Conservation (phyloP, 2,113 vertebrate genomes). For the Ramphastos sulfuratus region DNA sequence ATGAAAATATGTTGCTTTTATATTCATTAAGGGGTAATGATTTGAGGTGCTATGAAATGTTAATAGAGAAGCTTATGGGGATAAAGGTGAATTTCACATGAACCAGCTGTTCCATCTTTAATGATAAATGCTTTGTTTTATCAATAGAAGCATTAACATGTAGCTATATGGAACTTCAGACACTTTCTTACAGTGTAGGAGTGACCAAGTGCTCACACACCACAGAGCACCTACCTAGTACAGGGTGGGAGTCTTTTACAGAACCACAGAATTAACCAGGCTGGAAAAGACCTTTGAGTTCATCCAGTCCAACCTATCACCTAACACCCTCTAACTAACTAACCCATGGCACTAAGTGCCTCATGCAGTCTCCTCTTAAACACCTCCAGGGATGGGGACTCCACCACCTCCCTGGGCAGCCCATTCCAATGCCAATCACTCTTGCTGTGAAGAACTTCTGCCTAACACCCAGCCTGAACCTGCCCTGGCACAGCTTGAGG, state of each 20-base stretch:
- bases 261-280: too few relatives aligned
- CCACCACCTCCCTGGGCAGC: too few relatives aligned
- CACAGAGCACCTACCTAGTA: not conserved
- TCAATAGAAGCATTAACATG: not conserved
- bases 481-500: too few relatives aligned
- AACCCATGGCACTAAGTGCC: too few relatives aligned
- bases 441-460: too few relatives aligned
- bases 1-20: not conserved
- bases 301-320: too few relatives aligned
- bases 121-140: not conserved
- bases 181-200: not conserved
- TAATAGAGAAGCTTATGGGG: not conserved
- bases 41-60: not conserved
- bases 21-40: not conserved
- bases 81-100: not conserved
- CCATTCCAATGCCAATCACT: too few relatives aligned
- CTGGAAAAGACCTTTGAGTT: too few relatives aligned
- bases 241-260: not conserved
- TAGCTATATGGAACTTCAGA: not conserved
- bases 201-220: not conserved
- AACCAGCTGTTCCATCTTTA: rapidly evolving
- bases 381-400: too few relatives aligned
- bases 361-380: too few relatives aligned
- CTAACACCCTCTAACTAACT: too few relatives aligned
- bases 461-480: too few relatives aligned